These are phyloP conservation scores for Melipona quadrifasciata DNA, from an alignment of 1,140 invertebrate genomes.

Conservation along the genomic window DNA sequence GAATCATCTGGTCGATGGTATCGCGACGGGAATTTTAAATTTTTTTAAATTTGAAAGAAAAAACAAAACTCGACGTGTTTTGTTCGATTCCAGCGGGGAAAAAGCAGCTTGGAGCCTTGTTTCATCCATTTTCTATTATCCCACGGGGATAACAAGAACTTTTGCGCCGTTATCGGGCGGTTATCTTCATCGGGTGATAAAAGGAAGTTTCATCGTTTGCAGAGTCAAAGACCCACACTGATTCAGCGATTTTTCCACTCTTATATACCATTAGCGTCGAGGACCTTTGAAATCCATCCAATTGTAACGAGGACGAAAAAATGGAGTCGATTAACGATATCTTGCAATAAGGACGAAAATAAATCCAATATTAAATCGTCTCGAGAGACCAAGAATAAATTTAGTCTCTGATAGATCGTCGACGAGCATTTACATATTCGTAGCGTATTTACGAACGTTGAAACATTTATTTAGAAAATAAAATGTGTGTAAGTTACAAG, in stretches of 20 bases:
- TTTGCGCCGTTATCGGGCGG: not conserved
- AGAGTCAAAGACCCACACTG: not conserved
- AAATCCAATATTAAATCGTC: not conserved
- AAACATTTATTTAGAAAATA: too few relatives aligned
- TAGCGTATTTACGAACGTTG: too few relatives aligned
- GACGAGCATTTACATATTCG: not conserved
- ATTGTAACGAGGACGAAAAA: not conserved
- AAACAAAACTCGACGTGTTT: too few relatives aligned
- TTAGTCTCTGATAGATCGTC: not conserved
- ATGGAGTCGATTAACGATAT: constrained; percentile 10
- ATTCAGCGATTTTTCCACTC: constrained; percentile 26
- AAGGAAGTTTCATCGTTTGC: constrained; percentile 34
- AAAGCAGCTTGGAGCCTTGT: too few relatives aligned
- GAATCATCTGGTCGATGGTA: too few relatives aligned
- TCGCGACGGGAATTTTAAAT: too few relatives aligned
- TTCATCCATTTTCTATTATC: not conserved
- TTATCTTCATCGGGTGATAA: constrained; percentile 40
- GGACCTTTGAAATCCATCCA: not conserved
- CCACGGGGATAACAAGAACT: not conserved
- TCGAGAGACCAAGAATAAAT: not conserved
- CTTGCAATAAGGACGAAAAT: not conserved
- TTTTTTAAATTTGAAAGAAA: too few relatives aligned
- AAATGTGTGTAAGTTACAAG: too few relatives aligned
- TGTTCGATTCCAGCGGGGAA: too few relatives aligned
- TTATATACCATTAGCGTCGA: constrained; percentile 2